These are phyloP conservation scores for Amblyteles armatorius DNA, from an alignment of 2,888 invertebrate species.

Conservation along the genomic window DNA sequence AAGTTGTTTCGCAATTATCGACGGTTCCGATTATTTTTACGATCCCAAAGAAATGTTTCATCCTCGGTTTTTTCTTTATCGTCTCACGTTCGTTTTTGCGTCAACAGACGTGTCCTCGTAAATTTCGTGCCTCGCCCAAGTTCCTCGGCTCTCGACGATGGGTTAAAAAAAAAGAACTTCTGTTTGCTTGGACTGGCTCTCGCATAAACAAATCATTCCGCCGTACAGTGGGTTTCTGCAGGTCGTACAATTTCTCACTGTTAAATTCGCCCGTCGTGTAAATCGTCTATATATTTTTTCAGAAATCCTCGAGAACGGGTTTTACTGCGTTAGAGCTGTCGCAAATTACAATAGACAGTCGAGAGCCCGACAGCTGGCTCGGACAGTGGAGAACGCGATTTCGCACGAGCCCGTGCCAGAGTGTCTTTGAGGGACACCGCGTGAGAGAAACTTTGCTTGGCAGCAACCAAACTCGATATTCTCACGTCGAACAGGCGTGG, in stretches of 20 bases:
- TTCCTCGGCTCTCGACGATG: slow-evolving; percentile 37
- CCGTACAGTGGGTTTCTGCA: not conserved
- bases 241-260: slow-evolving; percentile 10
- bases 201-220: slow-evolving; percentile 6
- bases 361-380: slow-evolving; percentile 8
- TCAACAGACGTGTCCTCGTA: slow-evolving; percentile 6
- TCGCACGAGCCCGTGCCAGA: slow-evolving; percentile 2
- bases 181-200: not conserved
- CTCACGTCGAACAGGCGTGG: slow-evolving; percentile 47
- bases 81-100: not conserved
- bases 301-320: not conserved
- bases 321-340: slow-evolving; percentile 19
- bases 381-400: slow-evolving; percentile 44
- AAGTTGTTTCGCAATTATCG: not conserved
- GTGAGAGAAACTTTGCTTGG: slow-evolving; percentile 50
- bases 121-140: slow-evolving; percentile 28
- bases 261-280: slow-evolving; percentile 10
- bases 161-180: slow-evolving; percentile 21
- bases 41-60: slow-evolving; percentile 27
- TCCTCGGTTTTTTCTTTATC: not conserved
- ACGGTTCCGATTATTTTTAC: slow-evolving; percentile 39
- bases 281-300: not conserved
- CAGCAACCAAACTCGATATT: slow-evolving; percentile 53
- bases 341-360: slow-evolving; percentile 49
- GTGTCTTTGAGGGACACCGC: not conserved